phyloP scores from a whole-genome alignment of 2,888 invertebrate genomes.

The Dichetophora obliterata region DNA sequence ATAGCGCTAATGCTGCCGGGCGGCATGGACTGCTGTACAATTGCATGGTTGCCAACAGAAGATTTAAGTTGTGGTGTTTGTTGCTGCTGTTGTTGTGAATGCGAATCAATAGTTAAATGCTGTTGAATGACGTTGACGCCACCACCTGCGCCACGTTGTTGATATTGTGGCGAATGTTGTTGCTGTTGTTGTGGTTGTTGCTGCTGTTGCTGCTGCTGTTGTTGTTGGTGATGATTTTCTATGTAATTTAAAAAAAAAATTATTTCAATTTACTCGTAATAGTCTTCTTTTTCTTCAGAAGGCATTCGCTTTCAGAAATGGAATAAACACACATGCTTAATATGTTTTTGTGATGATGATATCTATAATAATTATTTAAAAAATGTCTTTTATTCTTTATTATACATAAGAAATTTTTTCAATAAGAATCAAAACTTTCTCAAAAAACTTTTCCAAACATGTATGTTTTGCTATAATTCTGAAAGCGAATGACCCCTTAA shows the following conservation, averaged over 20 bases:
- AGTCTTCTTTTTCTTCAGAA: too few relatives aligned
- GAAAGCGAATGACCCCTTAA: too few relatives aligned
- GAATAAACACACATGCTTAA: too few relatives aligned
- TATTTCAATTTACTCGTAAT: not conserved
- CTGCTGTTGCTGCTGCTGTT: conserved; percentile 37
- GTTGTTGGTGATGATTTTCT: conserved; percentile 42
- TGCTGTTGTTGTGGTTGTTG: conserved; percentile 41
- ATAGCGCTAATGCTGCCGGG: not conserved
- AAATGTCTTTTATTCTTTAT: too few relatives aligned
- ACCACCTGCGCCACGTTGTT: conserved; percentile 8
- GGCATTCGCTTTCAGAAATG: too few relatives aligned
- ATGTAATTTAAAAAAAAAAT: not conserved
- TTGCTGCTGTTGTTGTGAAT: conserved; percentile 18
- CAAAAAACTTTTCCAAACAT: too few relatives aligned
- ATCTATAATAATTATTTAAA: too few relatives aligned
- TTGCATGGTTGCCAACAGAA: conserved; percentile 27
- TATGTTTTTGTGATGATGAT: too few relatives aligned
- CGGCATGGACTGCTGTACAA: conserved; percentile 31
- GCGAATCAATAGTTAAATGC: conserved; percentile 30
- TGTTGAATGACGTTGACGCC: conserved; percentile 37
- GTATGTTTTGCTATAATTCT: too few relatives aligned
- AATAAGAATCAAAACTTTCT: too few relatives aligned
- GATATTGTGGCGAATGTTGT: conserved; percentile 9
- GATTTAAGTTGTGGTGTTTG: conserved; percentile 19
- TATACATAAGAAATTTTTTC: too few relatives aligned